Percentiles rank a stretch among this genome's conserved stretches.
phyloP scores from a whole-genome alignment of 2,113 vertebrate genomes.

The Pungitius pungitius region DNA sequence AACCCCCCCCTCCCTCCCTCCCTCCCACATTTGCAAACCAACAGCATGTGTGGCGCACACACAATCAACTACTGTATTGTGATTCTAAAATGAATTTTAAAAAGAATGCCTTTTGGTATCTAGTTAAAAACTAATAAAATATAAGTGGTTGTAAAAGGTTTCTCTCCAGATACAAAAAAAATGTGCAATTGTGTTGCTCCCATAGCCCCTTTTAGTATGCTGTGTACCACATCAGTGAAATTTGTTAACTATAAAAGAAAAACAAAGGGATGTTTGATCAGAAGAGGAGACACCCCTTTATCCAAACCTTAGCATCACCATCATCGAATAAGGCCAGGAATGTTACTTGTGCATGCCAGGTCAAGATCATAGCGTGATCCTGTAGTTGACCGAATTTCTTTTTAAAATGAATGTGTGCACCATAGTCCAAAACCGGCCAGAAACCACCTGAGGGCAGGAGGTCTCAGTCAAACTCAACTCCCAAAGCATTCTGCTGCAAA shows the following conservation, averaged over 20 bases:
- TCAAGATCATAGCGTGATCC: conserved; percentile 76
- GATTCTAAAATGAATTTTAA: conserved; percentile 70
- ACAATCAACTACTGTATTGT: conserved; percentile 49
- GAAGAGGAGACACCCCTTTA: conserved; percentile 41
- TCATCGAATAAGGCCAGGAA: conserved; percentile 69
- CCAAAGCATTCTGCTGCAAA: conserved; percentile 46
- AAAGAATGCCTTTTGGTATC: conserved; percentile 70
- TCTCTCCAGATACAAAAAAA: conserved; percentile 37
- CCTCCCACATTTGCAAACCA: conserved; percentile 41
- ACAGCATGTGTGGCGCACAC: conserved; percentile 36
- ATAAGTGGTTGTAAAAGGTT: conserved; percentile 59
- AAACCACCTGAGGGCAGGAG: conserved; percentile 63
- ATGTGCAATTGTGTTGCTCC: conserved; percentile 74
- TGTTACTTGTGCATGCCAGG: conserved; percentile 70
- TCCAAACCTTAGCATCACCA: conserved; percentile 39
- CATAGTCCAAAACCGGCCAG: conserved; percentile 65
- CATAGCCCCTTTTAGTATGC: conserved; percentile 45
- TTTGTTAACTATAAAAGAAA: conserved; percentile 17
- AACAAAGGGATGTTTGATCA: conserved; percentile 49
- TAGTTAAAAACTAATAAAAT: conserved; percentile 73
- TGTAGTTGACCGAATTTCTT: conserved; percentile 51
- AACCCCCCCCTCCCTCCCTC: conserved; percentile 38
- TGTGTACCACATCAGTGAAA: conserved; percentile 72
- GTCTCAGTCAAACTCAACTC: conserved; percentile 49
- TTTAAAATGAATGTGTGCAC: conserved; percentile 53